Evolutionary conservation across 2,888 invertebrate species (phyloP).

Genomic region (Drosophila antonietae): DNA sequence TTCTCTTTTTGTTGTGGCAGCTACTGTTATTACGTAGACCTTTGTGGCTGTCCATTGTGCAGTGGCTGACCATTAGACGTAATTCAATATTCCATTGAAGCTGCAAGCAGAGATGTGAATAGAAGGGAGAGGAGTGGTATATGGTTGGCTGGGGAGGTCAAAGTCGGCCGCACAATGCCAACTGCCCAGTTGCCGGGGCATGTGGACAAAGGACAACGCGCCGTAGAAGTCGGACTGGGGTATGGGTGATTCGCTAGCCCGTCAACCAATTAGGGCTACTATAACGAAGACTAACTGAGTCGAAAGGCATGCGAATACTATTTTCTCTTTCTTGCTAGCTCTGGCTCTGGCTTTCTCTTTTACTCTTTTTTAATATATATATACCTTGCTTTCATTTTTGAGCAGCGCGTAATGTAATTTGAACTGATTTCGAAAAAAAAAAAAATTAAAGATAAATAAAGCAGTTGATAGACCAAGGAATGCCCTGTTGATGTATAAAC

Average conservation of each 20-base stretch:
- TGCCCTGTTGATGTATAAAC: neutral
- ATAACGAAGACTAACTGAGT: constrained; percentile 54
- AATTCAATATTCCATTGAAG: constrained; percentile 76
- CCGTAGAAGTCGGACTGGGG: constrained; percentile 20
- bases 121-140: neutral
- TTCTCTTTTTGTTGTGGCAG: constrained; percentile 11
- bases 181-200: constrained; percentile 44
- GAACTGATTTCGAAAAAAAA: constrained; percentile 56
- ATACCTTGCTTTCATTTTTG: constrained; percentile 51
- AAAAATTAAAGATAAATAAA: neutral
- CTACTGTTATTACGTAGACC: constrained; percentile 36
- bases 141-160: constrained; percentile 3
- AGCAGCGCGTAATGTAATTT: constrained; percentile 50
- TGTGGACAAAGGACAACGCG: constrained; percentile 47
- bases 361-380: constrained; percentile 5
- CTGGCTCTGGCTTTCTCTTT: neutral
- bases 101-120: constrained; percentile 30
- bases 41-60: constrained; percentile 60
- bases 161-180: constrained; percentile 42
- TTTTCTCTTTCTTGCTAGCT: neutral
- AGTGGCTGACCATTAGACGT: constrained; percentile 67
- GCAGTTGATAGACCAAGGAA: neutral
- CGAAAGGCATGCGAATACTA: constrained; percentile 39
- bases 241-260: constrained; percentile 16
- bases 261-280: constrained; percentile 69